Base-by-base conservation (phyloP, 2,888 invertebrate genomes). In the Tetragnatha montana region DNA sequence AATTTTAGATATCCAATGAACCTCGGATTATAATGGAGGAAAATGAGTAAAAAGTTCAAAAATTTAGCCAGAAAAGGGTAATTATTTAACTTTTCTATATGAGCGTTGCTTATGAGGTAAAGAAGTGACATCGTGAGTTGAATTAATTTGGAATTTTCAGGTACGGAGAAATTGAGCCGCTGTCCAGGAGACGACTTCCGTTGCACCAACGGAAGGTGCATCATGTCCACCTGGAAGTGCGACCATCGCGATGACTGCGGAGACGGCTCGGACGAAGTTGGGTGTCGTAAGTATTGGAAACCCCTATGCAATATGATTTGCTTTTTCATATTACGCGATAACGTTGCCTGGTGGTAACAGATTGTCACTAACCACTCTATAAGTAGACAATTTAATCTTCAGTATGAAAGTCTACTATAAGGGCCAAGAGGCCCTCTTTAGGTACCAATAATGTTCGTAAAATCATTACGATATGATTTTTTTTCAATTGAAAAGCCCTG, bases 81-180 rank as follows among this genome's bases (percentile, higher is more conserved):
- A 92, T 93, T 93, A 21, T 97, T 96, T 92, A 93, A 93, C 22
- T 94, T 96, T 93, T 94, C 94, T 80, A 80, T 82, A 17, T 92
- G 92, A 69, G 87, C 92, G 1, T 86, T 91, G 0, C 19, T 22
- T 8, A 60, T 84, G 7, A 92, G 92, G 91, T 73, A 76, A 10
- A 92, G 92, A 68, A 92, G 92, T 73, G 95, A 93, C 0, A 95
- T 95, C 94, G 95, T 97, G 92, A 92, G 92, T 82, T 92, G 92
- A 81, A 60, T 68, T 60, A 92, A 92, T 35, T 35, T 84, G 87
- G 3, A 91, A 91, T 3, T 92, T 92, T 75, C 92, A 92, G 73
- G 17, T 22, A 1, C 19, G 6, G 12, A 10, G 47, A 12, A n/a
- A 1, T 10, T 2, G n/a, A 68, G n/a, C 6, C 35, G 10, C 69